Base-by-base conservation (phyloP, 1,140 invertebrate species). In the Limonius californicus region DNA sequence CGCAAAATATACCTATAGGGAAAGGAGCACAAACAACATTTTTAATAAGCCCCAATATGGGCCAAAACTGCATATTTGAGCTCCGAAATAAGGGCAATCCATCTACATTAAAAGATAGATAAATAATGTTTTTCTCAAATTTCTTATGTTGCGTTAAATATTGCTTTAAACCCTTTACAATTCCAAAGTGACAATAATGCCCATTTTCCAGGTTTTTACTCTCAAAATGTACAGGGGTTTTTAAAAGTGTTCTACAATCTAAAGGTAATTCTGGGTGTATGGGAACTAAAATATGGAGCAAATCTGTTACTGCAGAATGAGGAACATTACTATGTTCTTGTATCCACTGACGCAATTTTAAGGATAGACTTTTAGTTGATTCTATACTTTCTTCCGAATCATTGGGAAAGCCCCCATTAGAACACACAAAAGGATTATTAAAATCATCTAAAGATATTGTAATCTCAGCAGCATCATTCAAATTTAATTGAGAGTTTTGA, bases 1-100 rank as follows among this genome's bases (percentile, higher is more conserved):
- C 23, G 18, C 15, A 57, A 32, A 57, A 57, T 32, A 57, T 16
- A 8, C 55, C n/a, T n/a, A n/a, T n/a, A n/a, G n/a, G n/a, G n/a
- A n/a, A n/a, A n/a, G n/a, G n/a, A n/a, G n/a, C 55, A 7, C 15
- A 14, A 39, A 12, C 23, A 45, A 7, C 43, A 30, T 57, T 57
- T 57, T 47, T 62, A 14, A 62, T 42, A 6, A 62, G 19, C 12
- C 60, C 53, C 32, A 61, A 61, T n/a, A 61, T 62, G 56, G 60
- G 60, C 60, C 60, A 62, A 19, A 62, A 20, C 19, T 57, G 35
- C 15, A 45, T 56, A 54, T 47, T 62, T 30, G 53, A 18, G 23
- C 60, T 62, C 14, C 43, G 50, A 57, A 62, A 62, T 21, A 61
- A 23, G 12, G 60, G 60, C 16, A 61, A 23, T 6, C 60, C 60